phyloP scores from a whole-genome alignment of 2,113 vertebrate genomes.

The Pungitius pungitius region DNA sequence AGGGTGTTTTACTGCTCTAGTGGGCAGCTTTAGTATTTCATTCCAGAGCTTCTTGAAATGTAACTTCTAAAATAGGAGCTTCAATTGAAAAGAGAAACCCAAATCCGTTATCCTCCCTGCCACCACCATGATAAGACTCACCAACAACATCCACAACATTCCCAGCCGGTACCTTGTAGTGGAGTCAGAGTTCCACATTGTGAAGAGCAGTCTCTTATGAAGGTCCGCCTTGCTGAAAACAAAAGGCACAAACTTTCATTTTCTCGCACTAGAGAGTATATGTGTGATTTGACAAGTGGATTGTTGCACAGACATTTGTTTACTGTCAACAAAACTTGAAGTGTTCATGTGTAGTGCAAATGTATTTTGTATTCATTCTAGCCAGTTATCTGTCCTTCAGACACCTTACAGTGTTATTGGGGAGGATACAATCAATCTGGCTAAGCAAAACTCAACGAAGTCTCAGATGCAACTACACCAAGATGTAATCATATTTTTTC shows the following conservation, averaged over 20 bases:
- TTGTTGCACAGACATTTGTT: background rate
- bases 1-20: conserved; percentile 14
- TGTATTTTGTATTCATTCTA: background rate
- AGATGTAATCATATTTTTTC: background rate
- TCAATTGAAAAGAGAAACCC: background rate
- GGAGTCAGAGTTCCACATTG: conserved; percentile 85
- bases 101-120: background rate
- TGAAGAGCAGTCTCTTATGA: conserved; percentile 88
- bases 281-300: background rate
- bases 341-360: background rate
- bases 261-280: background rate
- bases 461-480: background rate
- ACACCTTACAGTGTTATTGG: background rate
- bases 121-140: background rate
- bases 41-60: conserved; percentile 7
- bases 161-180: conserved; percentile 81
- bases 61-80: background rate
- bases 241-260: conserved; percentile 33
- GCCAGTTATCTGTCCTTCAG: background rate
- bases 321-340: background rate
- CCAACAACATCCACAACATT: background rate
- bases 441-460: background rate
- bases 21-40: background rate
- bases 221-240: conserved; percentile 78
- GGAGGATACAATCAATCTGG: background rate